Evolutionary conservation across 2,113 vertebrate genomes (phyloP).

Genomic region (Poeciliopsis turrubarensis): DNA sequence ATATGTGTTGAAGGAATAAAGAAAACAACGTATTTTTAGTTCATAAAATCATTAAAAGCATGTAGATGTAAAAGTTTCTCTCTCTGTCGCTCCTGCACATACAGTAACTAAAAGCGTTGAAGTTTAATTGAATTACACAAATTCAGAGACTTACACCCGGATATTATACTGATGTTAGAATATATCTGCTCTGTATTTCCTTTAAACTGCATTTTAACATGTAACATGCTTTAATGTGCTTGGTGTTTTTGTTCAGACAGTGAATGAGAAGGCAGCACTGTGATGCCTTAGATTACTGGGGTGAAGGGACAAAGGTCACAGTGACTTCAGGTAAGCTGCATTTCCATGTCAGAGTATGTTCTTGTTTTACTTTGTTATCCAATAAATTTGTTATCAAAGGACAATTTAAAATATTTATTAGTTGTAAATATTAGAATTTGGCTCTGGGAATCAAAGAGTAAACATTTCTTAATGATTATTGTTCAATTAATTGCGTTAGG

Average conservation of each 20-base stretch:
- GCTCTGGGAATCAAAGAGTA: too few species aligned
- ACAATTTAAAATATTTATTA: not conserved
- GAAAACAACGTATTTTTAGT: not conserved
- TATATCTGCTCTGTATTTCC: not conserved
- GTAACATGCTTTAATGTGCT: not conserved
- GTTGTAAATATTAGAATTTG: not conserved
- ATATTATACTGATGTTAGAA: not conserved
- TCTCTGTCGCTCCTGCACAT: not conserved
- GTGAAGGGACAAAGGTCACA: slow-evolving; percentile 14
- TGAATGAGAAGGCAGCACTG: slow-evolving; percentile 10
- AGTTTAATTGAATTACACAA: not conserved
- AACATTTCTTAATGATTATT: too few species aligned
- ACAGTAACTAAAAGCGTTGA: not conserved
- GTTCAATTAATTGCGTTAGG: not conserved
- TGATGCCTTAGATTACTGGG: slow-evolving; percentile 33
- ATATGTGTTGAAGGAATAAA: not conserved
- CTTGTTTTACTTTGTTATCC: too few species aligned
- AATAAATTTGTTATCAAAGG: too few species aligned
- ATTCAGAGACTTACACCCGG: not conserved
- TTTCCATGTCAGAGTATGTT: not conserved
- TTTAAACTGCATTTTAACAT: not conserved
- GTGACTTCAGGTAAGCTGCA: slow-evolving; percentile 34
- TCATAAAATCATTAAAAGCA: not conserved
- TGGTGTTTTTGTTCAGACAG: not conserved
- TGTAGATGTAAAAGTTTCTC: not conserved